Evolutionary conservation across 1,140 invertebrate genomes (phyloP).

Genomic region (Drosophila nebulosa): DNA sequence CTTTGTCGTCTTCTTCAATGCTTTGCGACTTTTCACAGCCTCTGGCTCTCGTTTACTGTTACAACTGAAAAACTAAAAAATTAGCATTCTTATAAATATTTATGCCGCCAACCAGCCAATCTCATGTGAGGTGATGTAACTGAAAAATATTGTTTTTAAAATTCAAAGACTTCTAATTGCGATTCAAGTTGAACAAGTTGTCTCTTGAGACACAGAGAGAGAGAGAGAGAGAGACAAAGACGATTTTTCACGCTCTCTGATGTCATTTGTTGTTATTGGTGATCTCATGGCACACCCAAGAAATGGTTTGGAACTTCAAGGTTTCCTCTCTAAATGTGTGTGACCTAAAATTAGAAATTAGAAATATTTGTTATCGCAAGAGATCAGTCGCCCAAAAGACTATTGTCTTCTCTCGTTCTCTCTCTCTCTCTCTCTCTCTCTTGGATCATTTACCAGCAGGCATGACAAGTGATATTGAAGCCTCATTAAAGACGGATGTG

Average conservation of each 20-base stretch:
- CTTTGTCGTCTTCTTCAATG: too few species aligned
- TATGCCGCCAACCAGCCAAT: too few species aligned
- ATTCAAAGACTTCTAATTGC: conserved; percentile 49
- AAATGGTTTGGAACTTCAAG: conserved; percentile 22
- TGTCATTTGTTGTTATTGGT: conserved; percentile 48
- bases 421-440: background rate
- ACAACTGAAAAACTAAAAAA: conserved; percentile 42
- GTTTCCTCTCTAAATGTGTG: conserved; percentile 11
- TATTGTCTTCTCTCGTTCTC: background rate
- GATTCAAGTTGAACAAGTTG: conserved; percentile 69
- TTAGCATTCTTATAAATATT: conserved; percentile 76
- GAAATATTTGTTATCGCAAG: conserved; percentile 30
- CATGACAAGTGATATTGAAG: conserved; percentile 69
- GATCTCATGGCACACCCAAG: conserved; percentile 42
- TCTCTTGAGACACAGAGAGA: too few species aligned
- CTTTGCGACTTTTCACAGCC: conserved; percentile 46
- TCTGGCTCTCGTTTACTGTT: conserved; percentile 42
- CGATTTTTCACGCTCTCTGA: conserved; percentile 36
- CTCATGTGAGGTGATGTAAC: too few species aligned
- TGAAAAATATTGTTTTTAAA: conserved; percentile 13
- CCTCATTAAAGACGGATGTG: conserved; percentile 66
- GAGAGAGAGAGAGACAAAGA: too few species aligned
- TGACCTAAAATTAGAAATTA: conserved; percentile 45
- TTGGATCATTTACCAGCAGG: background rate
- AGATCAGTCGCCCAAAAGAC: background rate